Base-by-base conservation (phyloP, 2,113 vertebrate species). In the Neodon shergylaensis region DNA sequence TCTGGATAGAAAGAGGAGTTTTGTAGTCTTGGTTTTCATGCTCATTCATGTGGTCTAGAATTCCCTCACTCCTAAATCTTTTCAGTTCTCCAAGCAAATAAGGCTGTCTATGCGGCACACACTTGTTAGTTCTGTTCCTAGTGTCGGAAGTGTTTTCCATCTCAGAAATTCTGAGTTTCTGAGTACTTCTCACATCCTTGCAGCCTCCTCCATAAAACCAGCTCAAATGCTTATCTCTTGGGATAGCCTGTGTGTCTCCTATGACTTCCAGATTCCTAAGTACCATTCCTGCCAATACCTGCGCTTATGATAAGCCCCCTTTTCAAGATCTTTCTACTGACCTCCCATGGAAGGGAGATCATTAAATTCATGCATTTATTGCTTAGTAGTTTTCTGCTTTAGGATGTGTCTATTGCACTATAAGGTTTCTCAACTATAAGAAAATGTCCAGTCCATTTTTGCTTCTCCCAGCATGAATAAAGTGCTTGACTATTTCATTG, bases 131-230 rank as follows among this genome's bases (percentile, higher is more conserved):
- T 78, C 19, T 49, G 22, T 96, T 92, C 21, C 21, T 10, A 21
- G n/a, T 86, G 63, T 66, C 36, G 49, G 73, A 68, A 70, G n/a
- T 73, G n/a, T 19, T 82, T 96, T 92, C 91, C 36, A 70, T 17
- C 39, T 42, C 22, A 21, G 13, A 28, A 70, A 33, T 85, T 94
- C 88, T 47, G 63, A 85, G 11, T 36, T 36, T 85, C 47, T 88
- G 22, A 65, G 26, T 9, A 76, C 8, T 11, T 0, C 87, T 24
- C 17, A 72, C 66, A 7, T 96, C 33, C 22, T 74, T n/a, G 93
- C 58, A 90, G 61, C 11, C 26, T 0, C 54, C 86, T 81, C 12
- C 91, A n/a, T 74, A 93, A 17, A 81, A 83, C 11, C 11, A 90
- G 24, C n/a, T 76, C 76, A 90, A 87, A 72, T 1, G 19, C 91